phyloP scores from a whole-genome alignment of 2,113 vertebrate species.

The Grantiella picta region DNA sequence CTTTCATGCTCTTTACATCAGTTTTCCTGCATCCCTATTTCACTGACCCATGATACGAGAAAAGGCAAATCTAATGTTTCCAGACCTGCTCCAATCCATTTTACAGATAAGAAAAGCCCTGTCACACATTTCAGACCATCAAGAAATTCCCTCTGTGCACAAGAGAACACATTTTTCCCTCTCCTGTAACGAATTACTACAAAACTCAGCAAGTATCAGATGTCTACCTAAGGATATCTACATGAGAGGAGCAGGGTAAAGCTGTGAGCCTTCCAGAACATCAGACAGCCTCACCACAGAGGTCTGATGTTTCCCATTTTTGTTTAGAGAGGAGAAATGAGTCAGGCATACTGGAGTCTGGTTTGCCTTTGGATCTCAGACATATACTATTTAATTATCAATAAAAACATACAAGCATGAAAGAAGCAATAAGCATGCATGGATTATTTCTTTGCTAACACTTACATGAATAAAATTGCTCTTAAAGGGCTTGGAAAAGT shows the following conservation, averaged over 20 bases:
- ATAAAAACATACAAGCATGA: not conserved
- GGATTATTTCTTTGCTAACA: not conserved
- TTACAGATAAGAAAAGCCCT: not conserved
- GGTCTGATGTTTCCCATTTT: not conserved
- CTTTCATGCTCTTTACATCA: not conserved
- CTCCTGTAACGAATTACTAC: not conserved
- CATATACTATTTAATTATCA: not conserved
- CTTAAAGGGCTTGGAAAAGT: not conserved
- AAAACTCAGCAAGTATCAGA: not conserved
- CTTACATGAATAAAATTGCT: not conserved
- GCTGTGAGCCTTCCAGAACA: not conserved
- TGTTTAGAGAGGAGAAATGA: not conserved
- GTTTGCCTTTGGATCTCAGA: not conserved
- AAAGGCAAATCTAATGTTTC: not conserved
- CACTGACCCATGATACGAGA: not conserved
- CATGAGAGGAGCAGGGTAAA: not conserved
- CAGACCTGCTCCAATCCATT: not conserved
- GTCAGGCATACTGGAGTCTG: not conserved
- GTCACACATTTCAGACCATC: not conserved
- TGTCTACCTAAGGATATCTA: not conserved
- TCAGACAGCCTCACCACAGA: not conserved
- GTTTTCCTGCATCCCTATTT: not conserved
- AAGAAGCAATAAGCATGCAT: not conserved
- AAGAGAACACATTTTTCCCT: not conserved
- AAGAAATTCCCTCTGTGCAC: not conserved